A percentile compares a stretch with the other conserved stretches of the same genome.
Conservation (phyloP, 2,113 vertebrate genomes). For the Rhinoderma darwinii region DNA sequence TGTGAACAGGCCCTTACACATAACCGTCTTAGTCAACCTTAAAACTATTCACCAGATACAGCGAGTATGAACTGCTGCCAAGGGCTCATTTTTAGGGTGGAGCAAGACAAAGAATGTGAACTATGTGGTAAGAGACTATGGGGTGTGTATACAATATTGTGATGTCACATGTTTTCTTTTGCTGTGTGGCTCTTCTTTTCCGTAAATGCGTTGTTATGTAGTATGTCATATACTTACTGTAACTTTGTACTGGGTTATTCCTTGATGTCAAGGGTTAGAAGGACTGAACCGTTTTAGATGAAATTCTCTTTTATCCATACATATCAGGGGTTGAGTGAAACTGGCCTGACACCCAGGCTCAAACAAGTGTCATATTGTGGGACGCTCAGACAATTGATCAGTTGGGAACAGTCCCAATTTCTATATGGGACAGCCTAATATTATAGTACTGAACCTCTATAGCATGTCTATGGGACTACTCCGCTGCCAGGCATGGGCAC, state of each 20-base stretch:
- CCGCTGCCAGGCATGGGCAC: too few relatives aligned
- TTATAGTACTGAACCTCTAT: too few relatives aligned
- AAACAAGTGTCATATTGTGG: background rate
- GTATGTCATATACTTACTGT: background rate
- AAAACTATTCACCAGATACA: background rate
- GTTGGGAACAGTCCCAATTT: background rate
- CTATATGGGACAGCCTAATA: background rate
- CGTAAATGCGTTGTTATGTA: background rate
- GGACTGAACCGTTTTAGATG: too few relatives aligned
- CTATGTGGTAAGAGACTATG: background rate
- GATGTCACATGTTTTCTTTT: slow-evolving; percentile 5
- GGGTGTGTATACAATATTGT: background rate
- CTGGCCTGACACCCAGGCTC: background rate
- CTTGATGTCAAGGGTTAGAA: background rate
- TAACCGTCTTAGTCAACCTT: background rate
- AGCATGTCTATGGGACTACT: too few relatives aligned
- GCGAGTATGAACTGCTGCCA: background rate
- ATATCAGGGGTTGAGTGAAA: background rate
- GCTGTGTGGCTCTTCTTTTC: background rate
- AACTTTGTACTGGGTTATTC: background rate
- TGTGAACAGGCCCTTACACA: background rate
- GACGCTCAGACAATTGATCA: too few relatives aligned
- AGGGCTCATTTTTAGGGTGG: background rate
- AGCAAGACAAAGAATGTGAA: background rate
- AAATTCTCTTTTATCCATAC: background rate